Percentiles rank a stretch among this genome's conserved stretches.
Conservation (phyloP, 1,140 invertebrate species). For the Paraescarpia echinospica region DNA sequence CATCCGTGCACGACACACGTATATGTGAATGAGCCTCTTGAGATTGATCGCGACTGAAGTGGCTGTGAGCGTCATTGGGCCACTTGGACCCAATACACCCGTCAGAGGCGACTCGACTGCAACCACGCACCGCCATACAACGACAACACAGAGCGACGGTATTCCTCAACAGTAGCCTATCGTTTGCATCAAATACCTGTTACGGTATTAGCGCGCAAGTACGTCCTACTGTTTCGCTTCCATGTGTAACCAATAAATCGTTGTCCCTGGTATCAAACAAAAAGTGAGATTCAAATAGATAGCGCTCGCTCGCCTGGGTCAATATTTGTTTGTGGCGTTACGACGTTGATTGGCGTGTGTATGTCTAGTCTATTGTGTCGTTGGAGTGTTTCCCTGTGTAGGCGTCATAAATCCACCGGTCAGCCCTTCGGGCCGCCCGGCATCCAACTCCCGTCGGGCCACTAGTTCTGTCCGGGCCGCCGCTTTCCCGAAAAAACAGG, state of each 20-base stretch:
- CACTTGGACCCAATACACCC: not conserved
- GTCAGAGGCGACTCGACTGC: not conserved
- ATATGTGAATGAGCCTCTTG: not conserved
- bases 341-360: not conserved
- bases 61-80: too few relatives aligned
- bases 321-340: not conserved
- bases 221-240: not conserved
- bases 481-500: too few relatives aligned
- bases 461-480: too few relatives aligned
- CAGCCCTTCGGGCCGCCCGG: too few relatives aligned
- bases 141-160: not conserved
- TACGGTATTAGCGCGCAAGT: not conserved
- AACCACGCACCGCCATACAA: not conserved
- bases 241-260: not conserved
- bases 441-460: too few relatives aligned
- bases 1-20: not conserved
- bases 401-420: too few relatives aligned
- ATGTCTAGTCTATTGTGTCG: too few relatives aligned
- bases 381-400: too few relatives aligned
- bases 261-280: not conserved
- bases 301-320: not conserved
- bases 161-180: not conserved
- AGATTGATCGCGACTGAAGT: not conserved
- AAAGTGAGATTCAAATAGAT: not conserved
- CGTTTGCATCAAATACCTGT: not conserved